Percentiles rank a stretch among this genome's conserved stretches.
Evolutionary conservation across 1,140 invertebrate species (phyloP).

Genomic region (Drosophila insularis): DNA sequence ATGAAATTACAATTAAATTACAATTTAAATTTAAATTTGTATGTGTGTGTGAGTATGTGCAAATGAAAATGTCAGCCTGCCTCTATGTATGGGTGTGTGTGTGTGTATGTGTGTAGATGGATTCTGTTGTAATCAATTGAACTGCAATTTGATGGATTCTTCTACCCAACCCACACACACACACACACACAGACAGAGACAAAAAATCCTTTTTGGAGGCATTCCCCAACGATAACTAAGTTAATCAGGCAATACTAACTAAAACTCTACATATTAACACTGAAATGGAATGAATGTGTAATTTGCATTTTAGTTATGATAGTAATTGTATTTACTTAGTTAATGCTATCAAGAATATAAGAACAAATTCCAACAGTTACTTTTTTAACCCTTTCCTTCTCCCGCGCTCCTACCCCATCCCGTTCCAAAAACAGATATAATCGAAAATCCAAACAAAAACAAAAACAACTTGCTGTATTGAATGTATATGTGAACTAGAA

Average conservation of each 20-base stretch:
- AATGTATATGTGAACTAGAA: constrained; percentile 81
- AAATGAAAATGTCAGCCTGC: constrained; percentile 4
- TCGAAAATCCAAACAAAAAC: constrained; percentile 40
- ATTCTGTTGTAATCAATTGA: constrained; percentile 19
- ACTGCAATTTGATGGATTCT: background rate
- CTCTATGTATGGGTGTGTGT: background rate
- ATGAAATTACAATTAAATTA: constrained; percentile 32
- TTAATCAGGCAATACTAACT: constrained; percentile 36
- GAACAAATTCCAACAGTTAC: background rate
- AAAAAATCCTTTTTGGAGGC: constrained; percentile 2
- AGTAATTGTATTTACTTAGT: constrained; percentile 58
- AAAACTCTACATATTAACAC: constrained; percentile 17
- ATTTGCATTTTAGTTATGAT: constrained; percentile 61
- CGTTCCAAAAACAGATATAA: constrained; percentile 41
- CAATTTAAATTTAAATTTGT: constrained; percentile 39
- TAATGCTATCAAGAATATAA: constrained; percentile 43
- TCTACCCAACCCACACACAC: no score
- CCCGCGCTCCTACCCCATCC: background rate
- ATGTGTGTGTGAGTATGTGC: constrained; percentile 26
- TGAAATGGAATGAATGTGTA: constrained; percentile 61
- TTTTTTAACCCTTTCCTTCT: background rate
- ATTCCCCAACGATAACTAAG: constrained; percentile 47
- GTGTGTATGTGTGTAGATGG: background rate
- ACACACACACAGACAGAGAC: constrained; percentile 11
- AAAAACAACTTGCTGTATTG: constrained; percentile 68